Evolutionary conservation across 1,140 invertebrate genomes (phyloP), one percentile per base, ranked within the genome.

Genomic region (Aleiodes sp.): DNA sequence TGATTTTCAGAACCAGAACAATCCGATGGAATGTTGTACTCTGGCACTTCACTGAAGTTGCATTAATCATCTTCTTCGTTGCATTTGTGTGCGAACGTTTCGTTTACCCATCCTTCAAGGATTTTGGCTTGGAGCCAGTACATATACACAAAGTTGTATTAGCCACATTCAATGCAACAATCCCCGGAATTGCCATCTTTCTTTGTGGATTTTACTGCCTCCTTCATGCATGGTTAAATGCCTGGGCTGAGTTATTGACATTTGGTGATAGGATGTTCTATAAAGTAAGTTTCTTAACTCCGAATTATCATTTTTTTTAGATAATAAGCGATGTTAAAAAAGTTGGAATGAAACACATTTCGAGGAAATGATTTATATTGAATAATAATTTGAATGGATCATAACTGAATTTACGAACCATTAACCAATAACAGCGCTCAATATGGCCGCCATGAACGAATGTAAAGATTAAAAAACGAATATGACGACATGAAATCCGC

Each of bases 241-340:
- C 93, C 7, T 94, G 92, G 77, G 94, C 94, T 2, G 96, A 98
- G 84, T 89, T 97, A 82, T 76, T 97, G 9, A 88, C 87, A 56
- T 98, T 98, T 84, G 94, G 91, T 4, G 96, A 98, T 82, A 87
- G 94, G 67, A 87, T 91, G 74, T 96, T 95, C 84, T 96, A 96
- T 77, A 91, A 90, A 85, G 92, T 92, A 84, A 78, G 71, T 60
- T 52, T 64, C 33, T 26, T 10, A 8, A 39, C 39, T 21, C 28
- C 31, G 16, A 60, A 59, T 16, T 35, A 35, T 56, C 37, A 35
- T 57, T 29, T 52, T 4, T 66, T 66, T 59, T 24, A 66, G 62
- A 41, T 60, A n/a, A n/a, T n/a, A n/a, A n/a, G n/a, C n/a, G n/a
- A 57, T n/a, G n/a, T n/a, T n/a, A n/a, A n/a, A n/a, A n/a, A n/a